Evolutionary conservation across 2,113 vertebrate genomes (phyloP).

Genomic region (Athene noctua): DNA sequence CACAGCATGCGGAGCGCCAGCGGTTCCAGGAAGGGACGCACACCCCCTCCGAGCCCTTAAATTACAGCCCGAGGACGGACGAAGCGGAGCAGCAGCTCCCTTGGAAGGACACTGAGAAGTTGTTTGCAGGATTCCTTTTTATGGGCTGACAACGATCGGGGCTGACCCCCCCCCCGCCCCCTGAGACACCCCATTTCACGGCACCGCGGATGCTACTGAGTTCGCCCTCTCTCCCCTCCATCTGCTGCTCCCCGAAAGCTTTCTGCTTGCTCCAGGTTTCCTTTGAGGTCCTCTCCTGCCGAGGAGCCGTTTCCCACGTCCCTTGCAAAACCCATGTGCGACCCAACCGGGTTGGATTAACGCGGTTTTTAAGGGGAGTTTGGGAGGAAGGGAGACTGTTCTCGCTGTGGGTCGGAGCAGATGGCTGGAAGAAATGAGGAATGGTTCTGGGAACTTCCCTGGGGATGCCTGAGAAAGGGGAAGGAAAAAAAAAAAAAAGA

Average conservation of each 20-base stretch:
- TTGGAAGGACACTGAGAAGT: not conserved
- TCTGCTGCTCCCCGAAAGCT: not conserved
- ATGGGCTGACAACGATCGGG: not conserved
- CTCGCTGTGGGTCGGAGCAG: not conserved
- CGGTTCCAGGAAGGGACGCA: conserved; percentile 22
- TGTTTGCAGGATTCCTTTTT: not conserved
- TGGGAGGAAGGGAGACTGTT: not conserved
- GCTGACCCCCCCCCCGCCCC: not conserved
- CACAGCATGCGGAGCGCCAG: conserved; percentile 26
- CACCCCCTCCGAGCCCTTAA: not conserved
- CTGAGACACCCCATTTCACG: not conserved
- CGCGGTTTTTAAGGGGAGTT: not conserved
- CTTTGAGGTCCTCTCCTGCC: not conserved
- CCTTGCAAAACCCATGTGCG: not conserved
- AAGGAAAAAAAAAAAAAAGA: not conserved
- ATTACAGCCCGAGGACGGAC: not conserved
- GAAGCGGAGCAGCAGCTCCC: not conserved
- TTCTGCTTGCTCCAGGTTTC: not conserved
- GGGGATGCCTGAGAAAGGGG: not conserved
- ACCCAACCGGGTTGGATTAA: not conserved
- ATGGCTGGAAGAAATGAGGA: conserved; percentile 3
- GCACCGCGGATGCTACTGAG: not conserved
- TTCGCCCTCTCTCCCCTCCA: not conserved
- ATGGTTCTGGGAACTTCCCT: not conserved
- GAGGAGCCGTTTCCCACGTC: not conserved